These are phyloP conservation scores for Caloenas nicobarica DNA, from an alignment of 2,113 vertebrate genomes.

Conservation along the genomic window DNA sequence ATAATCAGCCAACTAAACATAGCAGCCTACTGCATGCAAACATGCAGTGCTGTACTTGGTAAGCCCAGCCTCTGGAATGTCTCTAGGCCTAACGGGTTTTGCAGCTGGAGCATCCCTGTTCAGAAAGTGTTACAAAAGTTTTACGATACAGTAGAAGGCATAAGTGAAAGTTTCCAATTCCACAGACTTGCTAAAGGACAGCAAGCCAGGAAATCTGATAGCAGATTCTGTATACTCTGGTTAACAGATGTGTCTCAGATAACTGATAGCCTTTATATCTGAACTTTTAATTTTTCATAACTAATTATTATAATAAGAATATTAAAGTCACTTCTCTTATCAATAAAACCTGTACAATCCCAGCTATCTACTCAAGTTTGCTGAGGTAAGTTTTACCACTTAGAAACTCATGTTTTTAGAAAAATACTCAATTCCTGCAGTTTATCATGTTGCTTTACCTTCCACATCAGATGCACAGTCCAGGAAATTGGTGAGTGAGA, in stretches of 20 bases:
- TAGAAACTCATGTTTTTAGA: neutral
- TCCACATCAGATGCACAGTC: slow-evolving; percentile 81
- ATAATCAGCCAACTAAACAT: neutral
- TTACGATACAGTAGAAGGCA: neutral
- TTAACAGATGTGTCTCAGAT: neutral
- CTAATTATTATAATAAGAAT: neutral
- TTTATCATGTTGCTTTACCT: slow-evolving; percentile 76
- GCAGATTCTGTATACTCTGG: neutral
- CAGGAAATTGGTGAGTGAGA: neutral
- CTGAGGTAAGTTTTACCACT: neutral
- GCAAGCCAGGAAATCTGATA: neutral
- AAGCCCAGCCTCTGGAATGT: neutral
- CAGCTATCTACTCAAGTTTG: neutral
- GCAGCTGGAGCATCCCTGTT: neutral
- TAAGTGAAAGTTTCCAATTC: neutral
- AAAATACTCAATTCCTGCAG: neutral
- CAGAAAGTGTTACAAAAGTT: neutral
- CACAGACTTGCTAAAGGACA: neutral
- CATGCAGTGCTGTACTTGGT: accelerated
- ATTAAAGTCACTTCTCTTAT: neutral
- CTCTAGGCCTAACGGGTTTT: neutral
- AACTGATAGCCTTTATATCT: neutral
- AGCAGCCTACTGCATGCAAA: neutral
- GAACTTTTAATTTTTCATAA: neutral
- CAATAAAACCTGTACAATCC: neutral